These are phyloP conservation scores for Tringa solitaria DNA, from an alignment of 2,113 vertebrate species.

Conservation along the genomic window DNA sequence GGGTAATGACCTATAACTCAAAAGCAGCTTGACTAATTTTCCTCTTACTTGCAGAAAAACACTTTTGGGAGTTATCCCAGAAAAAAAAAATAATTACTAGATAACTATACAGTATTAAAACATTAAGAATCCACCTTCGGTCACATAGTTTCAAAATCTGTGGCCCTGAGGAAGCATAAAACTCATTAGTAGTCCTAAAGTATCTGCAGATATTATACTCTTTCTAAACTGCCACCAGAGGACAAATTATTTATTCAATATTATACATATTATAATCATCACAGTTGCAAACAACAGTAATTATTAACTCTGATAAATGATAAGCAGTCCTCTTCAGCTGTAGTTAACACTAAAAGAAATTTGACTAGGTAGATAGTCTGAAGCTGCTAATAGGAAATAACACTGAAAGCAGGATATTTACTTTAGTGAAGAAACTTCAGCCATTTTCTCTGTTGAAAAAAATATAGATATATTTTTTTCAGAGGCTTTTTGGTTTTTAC, in stretches of 20 bases:
- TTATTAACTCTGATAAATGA: not conserved
- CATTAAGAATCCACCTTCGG: not conserved
- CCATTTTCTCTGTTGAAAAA: not conserved
- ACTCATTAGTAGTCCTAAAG: not conserved
- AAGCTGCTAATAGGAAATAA: not conserved
- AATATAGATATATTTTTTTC: not conserved
- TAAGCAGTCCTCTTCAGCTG: not conserved
- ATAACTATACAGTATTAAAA: not conserved
- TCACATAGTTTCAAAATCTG: not conserved
- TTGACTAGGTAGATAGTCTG: not conserved
- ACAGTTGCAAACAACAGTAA: not conserved
- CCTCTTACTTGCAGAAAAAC: not conserved
- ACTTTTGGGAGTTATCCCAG: not conserved
- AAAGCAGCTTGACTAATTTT: not conserved
- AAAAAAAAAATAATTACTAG: not conserved
- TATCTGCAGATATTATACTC: not conserved
- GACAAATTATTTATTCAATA: not conserved
- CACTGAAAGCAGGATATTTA: not conserved
- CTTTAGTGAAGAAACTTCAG: not conserved
- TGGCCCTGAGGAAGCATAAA: not conserved
- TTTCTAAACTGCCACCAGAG: not conserved
- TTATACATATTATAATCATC: not conserved
- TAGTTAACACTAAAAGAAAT: not conserved
- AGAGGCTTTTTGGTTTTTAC: fast-evolving
- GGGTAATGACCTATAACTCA: not conserved